These are phyloP conservation scores for Panurus biarmicus DNA, from an alignment of 2,113 vertebrate genomes.

Conservation along the genomic window DNA sequence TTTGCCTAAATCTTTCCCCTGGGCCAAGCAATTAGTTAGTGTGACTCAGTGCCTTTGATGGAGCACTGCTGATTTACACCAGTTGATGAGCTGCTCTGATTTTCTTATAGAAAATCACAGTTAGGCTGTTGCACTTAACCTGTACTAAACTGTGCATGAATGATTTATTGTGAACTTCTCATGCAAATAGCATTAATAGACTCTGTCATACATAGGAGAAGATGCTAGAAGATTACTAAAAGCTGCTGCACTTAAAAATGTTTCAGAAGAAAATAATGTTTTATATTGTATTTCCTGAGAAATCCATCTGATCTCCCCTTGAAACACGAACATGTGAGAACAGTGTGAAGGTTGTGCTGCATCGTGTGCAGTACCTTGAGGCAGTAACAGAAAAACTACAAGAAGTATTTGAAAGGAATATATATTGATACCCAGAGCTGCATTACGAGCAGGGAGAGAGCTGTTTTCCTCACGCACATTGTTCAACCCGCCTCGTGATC, in stretches of 20 bases:
- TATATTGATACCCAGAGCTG: background rate
- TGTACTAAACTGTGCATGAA: constrained; percentile 57
- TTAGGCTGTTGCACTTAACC: constrained; percentile 46
- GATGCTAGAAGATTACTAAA: constrained; percentile 54
- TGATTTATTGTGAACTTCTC: constrained; percentile 60
- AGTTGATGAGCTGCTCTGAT: constrained; percentile 40
- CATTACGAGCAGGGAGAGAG: background rate
- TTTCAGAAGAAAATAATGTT: constrained; percentile 21
- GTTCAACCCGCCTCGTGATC: background rate
- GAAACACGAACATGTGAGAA: background rate
- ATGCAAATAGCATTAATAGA: constrained; percentile 62
- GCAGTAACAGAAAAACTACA: background rate
- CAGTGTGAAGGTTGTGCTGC: background rate
- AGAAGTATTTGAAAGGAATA: background rate
- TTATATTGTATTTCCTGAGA: background rate
- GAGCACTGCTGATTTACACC: constrained; percentile 37
- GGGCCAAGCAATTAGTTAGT: constrained; percentile 15
- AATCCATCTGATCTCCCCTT: background rate
- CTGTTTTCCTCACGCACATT: background rate
- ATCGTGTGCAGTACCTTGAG: background rate
- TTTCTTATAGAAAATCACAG: constrained; percentile 30
- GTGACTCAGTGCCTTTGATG: constrained; percentile 45
- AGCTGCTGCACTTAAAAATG: constrained; percentile 39
- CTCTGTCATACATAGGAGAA: constrained; percentile 44
- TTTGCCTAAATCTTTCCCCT: background rate